Evolutionary conservation across 2,888 invertebrate genomes (phyloP).

Genomic region (Catocala fraxini): DNA sequence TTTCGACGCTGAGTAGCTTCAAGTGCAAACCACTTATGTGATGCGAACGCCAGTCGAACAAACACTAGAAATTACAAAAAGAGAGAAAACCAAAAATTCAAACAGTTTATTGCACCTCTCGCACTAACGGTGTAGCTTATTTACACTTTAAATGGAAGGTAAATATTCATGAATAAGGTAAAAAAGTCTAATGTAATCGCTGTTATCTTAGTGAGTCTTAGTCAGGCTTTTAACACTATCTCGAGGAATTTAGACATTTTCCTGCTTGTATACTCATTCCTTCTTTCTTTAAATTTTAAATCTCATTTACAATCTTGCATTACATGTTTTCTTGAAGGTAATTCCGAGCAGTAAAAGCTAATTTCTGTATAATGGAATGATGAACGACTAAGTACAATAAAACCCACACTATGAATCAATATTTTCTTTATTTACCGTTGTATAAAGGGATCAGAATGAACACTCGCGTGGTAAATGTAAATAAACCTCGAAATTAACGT

Average conservation of each 20-base stretch:
- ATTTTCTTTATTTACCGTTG: too few relatives aligned
- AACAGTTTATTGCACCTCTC: constrained; percentile 7
- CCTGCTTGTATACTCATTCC: not conserved
- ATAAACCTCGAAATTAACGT: too few relatives aligned
- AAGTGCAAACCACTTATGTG: constrained; percentile 1
- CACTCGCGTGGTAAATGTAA: too few relatives aligned
- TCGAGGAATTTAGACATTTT: not conserved
- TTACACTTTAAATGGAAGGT: constrained; percentile 11
- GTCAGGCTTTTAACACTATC: constrained; percentile 10
- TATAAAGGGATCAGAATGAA: too few relatives aligned
- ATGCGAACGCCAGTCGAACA: not conserved
- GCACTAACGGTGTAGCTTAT: not conserved
- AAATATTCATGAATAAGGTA: constrained; percentile 15
- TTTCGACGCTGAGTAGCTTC: not conserved
- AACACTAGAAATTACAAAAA: not conserved
- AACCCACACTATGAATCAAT: not conserved
- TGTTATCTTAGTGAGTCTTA: constrained; percentile 10
- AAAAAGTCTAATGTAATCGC: constrained; percentile 10
- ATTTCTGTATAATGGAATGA: too few relatives aligned
- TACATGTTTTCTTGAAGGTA: too few relatives aligned
- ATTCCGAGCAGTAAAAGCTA: too few relatives aligned
- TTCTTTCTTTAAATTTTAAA: constrained; percentile 11
- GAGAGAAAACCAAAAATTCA: not conserved
- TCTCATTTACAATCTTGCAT: not conserved
- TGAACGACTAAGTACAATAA: too few relatives aligned